Percentiles rank a stretch among this genome's conserved stretches.
phyloP scores from a whole-genome alignment of 2,113 vertebrate species.

The Desmodus rotundus region DNA sequence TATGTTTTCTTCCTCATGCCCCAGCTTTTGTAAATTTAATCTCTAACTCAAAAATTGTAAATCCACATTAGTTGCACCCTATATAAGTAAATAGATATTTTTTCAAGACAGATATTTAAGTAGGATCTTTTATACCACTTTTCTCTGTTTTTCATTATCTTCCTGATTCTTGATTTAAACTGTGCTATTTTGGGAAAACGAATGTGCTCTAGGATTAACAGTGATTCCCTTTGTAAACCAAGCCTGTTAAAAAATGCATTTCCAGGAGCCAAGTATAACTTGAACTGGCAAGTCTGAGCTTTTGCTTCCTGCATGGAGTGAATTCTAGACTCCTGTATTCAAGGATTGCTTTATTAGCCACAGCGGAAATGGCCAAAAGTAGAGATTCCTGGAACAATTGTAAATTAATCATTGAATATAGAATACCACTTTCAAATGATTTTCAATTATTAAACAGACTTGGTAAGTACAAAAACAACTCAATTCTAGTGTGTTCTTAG shows the following conservation, averaged over 20 bases:
- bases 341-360: constrained; percentile 31
- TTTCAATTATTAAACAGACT: constrained; percentile 42
- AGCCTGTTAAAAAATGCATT: constrained; percentile 40
- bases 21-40: constrained; percentile 11
- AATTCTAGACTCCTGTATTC: background rate
- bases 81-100: background rate
- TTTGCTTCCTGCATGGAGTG: background rate
- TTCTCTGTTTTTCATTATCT: constrained; percentile 11
- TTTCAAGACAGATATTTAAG: background rate
- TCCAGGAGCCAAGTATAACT: background rate
- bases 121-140: background rate
- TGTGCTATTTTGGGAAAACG: constrained; percentile 6
- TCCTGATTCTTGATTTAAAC: constrained; percentile 29
- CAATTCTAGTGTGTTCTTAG: constrained; percentile 35
- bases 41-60: background rate
- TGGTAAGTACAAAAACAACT: constrained; percentile 37
- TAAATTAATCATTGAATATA: constrained; percentile 55
- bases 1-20: background rate
- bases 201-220: background rate
- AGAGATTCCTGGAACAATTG: constrained; percentile 31
- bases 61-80: background rate
- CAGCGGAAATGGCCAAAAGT: constrained; percentile 2
- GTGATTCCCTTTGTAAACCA: constrained; percentile 32
- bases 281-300: background rate
- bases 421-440: constrained; percentile 54